A percentile compares a stretch with the other conserved stretches of the same genome.
Evolutionary conservation across 2,113 vertebrate genomes (phyloP).

Genomic region (Amblyornis subalaris): DNA sequence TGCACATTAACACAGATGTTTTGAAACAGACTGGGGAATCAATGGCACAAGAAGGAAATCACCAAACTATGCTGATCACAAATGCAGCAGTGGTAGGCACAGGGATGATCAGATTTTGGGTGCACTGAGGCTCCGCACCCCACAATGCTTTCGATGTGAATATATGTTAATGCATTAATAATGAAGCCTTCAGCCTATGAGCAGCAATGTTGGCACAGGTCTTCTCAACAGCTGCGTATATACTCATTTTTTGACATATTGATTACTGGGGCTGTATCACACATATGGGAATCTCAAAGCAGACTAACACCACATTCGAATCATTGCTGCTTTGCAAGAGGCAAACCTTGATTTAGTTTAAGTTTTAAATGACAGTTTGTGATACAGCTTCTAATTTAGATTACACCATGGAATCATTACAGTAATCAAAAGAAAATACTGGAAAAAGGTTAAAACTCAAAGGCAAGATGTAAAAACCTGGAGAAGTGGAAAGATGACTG

Average conservation of each 20-base stretch:
- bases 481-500: background rate
- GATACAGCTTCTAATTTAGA: background rate
- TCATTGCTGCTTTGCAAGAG: background rate
- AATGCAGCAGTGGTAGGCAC: background rate
- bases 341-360: background rate
- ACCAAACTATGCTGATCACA: rapidly evolving
- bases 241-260: background rate
- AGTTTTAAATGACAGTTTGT: background rate
- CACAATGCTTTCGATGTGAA: background rate
- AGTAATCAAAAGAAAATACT: background rate
- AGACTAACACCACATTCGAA: background rate
- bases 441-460: background rate
- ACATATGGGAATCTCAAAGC: background rate
- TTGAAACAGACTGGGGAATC: background rate
- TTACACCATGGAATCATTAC: background rate
- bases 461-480: background rate
- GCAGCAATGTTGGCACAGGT: background rate
- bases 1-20: background rate
- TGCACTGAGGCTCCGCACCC: background rate
- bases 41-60: background rate
- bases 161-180: background rate
- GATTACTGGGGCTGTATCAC: background rate
- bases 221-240: background rate
- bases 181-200: background rate
- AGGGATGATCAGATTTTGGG: background rate